These are phyloP conservation scores for Trogon melanurus DNA, from an alignment of 2,113 vertebrate genomes.

Conservation along the genomic window DNA sequence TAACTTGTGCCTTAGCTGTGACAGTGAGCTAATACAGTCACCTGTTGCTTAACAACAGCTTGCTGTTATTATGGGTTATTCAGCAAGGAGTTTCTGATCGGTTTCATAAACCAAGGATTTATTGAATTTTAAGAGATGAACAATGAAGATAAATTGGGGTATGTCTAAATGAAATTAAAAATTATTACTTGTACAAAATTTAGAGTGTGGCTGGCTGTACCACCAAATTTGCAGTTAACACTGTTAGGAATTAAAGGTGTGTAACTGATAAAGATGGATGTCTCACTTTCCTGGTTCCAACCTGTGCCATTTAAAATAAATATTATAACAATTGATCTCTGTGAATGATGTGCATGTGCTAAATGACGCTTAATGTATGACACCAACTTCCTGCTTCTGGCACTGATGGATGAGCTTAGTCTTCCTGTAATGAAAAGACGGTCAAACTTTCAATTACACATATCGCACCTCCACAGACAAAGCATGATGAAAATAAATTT, in stretches of 20 bases:
- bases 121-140: constrained; percentile 33
- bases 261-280: constrained; percentile 71
- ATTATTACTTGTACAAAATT: constrained; percentile 63
- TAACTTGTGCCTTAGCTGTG: background rate
- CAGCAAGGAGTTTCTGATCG: constrained; percentile 28
- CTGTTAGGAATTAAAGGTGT: constrained; percentile 61
- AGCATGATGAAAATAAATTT: background rate
- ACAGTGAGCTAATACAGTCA: background rate
- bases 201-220: constrained; percentile 15
- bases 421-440: constrained; percentile 68
- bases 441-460: constrained; percentile 62
- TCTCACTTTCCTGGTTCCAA: constrained; percentile 58
- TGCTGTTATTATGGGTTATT: constrained; percentile 39
- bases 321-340: constrained; percentile 75
- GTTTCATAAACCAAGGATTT: constrained; percentile 53
- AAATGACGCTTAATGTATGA: constrained; percentile 56
- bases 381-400: constrained; percentile 48
- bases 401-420: constrained; percentile 69
- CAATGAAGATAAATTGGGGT: constrained; percentile 68
- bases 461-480: background rate
- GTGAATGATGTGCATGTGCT: constrained; percentile 62
- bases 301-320: constrained; percentile 67
- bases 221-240: constrained; percentile 50
- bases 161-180: constrained; percentile 73
- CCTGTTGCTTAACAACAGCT: constrained; percentile 6